A percentile compares a stretch with the other conserved stretches of the same genome.
phyloP scores from a whole-genome alignment of 1,140 invertebrate genomes.

The Parasteatoda tepidariorum region DNA sequence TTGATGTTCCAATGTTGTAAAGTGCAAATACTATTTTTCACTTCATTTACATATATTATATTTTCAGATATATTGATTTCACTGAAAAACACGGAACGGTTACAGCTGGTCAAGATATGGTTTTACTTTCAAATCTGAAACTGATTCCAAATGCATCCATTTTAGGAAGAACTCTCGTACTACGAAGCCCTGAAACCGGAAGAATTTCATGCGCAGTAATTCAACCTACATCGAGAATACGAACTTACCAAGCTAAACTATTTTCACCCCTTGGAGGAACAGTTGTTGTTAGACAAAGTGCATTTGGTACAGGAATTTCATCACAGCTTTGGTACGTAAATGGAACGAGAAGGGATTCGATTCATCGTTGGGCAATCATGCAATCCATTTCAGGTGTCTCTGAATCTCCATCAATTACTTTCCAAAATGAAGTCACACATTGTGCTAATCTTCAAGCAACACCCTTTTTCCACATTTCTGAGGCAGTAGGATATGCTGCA shows the following conservation, averaged over 20 bases:
- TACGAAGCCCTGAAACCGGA: slow-evolving; percentile 61
- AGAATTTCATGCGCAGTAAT: slow-evolving; percentile 61
- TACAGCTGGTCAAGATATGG: slow-evolving; percentile 60
- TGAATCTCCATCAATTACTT: slow-evolving; percentile 8
- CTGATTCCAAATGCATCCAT: slow-evolving; percentile 57
- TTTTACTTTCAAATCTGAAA: slow-evolving; percentile 56
- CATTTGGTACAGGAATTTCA: slow-evolving; percentile 50
- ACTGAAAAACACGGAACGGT: slow-evolving; percentile 60
- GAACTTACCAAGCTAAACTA: slow-evolving; percentile 57
- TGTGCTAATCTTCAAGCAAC: slow-evolving; percentile 44
- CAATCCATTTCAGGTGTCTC: slow-evolving; percentile 11
- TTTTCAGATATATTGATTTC: slow-evolving; percentile 61
- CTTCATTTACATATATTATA: too few species aligned
- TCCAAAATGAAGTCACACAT: slow-evolving; percentile 49
- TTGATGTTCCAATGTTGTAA: too few species aligned
- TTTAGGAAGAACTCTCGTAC: slow-evolving; percentile 62
- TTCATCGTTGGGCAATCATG: slow-evolving; percentile 58
- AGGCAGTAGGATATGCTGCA: slow-evolving; percentile 43
- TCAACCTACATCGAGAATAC: slow-evolving; percentile 60
- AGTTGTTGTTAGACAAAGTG: slow-evolving; percentile 58
- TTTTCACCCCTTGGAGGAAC: slow-evolving; percentile 49
- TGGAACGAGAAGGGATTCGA: slow-evolving; percentile 57
- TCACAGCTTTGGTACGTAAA: slow-evolving; percentile 61
- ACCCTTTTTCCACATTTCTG: slow-evolving; percentile 49
- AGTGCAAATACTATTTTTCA: too few species aligned